phyloP scores from a whole-genome alignment of 2,113 vertebrate genomes.

The Cyanistes caeruleus region DNA sequence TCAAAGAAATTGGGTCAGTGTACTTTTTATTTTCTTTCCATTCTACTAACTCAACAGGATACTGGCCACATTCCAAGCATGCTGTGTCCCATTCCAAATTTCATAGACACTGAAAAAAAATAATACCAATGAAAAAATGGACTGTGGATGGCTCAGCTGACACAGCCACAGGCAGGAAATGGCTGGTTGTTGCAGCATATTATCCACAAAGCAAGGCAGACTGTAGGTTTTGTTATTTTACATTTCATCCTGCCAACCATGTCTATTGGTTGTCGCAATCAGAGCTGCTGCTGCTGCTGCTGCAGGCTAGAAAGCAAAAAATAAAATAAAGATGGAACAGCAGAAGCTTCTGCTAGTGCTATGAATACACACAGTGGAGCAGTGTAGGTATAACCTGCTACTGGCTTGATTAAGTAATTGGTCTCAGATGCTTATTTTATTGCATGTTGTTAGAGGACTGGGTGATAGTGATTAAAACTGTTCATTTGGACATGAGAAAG shows the following conservation, averaged over 20 bases:
- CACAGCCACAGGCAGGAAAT: conserved; percentile 56
- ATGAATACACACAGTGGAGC: background rate
- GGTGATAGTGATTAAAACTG: conserved; percentile 8
- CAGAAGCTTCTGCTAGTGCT: background rate
- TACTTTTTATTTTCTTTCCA: conserved; percentile 69
- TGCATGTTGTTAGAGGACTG: background rate
- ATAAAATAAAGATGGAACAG: background rate
- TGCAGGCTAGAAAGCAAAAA: conserved; percentile 24
- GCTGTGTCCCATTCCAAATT: conserved; percentile 65
- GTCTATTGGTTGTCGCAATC: conserved; percentile 40
- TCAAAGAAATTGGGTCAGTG: conserved; percentile 72
- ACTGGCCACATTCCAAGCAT: conserved; percentile 65
- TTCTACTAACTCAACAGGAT: conserved; percentile 66
- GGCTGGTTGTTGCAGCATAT: conserved; percentile 34
- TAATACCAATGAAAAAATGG: conserved; percentile 38
- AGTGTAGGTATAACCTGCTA: background rate
- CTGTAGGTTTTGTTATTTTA: conserved; percentile 54
- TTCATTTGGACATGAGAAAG: background rate
- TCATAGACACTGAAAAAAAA: conserved; percentile 45
- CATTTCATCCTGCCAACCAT: conserved; percentile 43
- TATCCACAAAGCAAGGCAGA: conserved; percentile 52
- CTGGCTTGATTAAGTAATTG: background rate
- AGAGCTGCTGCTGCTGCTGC: conserved; percentile 14
- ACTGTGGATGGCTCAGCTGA: conserved; percentile 58
- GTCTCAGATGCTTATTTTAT: background rate